Base-by-base conservation (phyloP, 2,797 vertebrate genomes). In the Brotula barbata region DNA sequence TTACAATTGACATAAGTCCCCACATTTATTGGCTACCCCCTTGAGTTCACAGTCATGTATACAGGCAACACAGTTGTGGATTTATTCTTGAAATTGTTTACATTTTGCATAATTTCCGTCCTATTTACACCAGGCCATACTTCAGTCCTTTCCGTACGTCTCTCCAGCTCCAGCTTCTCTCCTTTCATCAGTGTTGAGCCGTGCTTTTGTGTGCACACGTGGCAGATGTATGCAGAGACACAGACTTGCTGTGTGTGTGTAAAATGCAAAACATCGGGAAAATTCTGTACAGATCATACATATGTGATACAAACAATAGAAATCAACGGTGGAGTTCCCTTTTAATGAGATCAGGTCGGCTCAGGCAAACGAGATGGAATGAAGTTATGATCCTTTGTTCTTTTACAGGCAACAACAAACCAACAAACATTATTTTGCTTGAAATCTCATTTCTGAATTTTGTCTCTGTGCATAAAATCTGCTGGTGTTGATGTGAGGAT, bases 101-200 rank as follows among this genome's bases (percentile, higher is more conserved):
- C 7, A 52, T 75, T 75, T 64, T 47, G 44, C 51, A 64, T 79
- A 1, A 82, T 84, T 67, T 78, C 47, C 63, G 63, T 19, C 40
- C 12, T 89, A 89, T 90, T 83, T 88, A 90, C 87, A 89, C 40
- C 31, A 44, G 56, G 76, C 82, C 87, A 87, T 85, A 77, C 72
- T 83, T 85, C 79, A 81, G 85, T 86, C 75, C 56, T 72, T 69
- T 67, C 68, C 73, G 86, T 81, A 82, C 81, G 82, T 87, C 68
- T 84, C 75, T 90, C 89, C 89, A 90, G 88, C 88, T 90, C 88
- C 87, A 87, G 87, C 88, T 80, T 77, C 58, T 64, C 78, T 85
- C 75, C 77, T 60, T 57, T 78, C 71, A 70, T 63, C 69, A 78
- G 67, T 74, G 62, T 82, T 81, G 72, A 80, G 76, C 78, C 76